A percentile compares a stretch with the other conserved stretches of the same genome.
Conservation (phyloP, 1,140 invertebrate genomes). For the Lepidurus apus region DNA sequence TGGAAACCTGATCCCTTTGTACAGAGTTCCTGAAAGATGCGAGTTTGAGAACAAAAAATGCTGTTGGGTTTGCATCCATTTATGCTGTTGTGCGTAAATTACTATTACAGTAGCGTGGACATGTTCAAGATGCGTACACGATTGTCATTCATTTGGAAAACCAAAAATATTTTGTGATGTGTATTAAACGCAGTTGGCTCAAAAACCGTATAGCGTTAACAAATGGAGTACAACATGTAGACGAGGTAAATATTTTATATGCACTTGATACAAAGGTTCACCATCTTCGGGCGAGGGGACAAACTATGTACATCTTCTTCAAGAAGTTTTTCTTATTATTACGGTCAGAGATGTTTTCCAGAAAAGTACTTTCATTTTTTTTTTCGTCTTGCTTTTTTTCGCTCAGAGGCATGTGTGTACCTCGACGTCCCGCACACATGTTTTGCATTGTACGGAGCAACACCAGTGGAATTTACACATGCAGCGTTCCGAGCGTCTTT, state of each 20-base stretch:
- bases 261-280: not conserved
- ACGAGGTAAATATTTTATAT: not conserved
- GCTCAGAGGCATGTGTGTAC: conserved; percentile 55
- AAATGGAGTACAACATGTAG: not conserved
- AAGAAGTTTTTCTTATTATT: not conserved
- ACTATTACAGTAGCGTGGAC: not conserved
- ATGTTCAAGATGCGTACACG: not conserved
- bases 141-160: not conserved
- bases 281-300: not conserved
- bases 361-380: not conserved
- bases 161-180: conserved; percentile 18
- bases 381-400: not conserved
- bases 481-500: conserved; percentile 66
- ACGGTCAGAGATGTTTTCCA: not conserved
- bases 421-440: conserved; percentile 60
- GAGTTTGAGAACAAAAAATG: not conserved
- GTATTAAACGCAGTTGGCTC: conserved; percentile 18
- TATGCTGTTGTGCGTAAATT: conserved; percentile 1
- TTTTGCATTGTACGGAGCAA: conserved; percentile 83
- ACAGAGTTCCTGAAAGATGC: not conserved
- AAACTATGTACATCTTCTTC: not conserved
- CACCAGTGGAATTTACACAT: conserved; percentile 87
- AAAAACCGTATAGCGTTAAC: not conserved
- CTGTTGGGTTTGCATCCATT: not conserved
- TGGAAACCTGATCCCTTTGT: not conserved